Conservation (phyloP, 2,797 vertebrate species). For the Phalloptychus januarius region DNA sequence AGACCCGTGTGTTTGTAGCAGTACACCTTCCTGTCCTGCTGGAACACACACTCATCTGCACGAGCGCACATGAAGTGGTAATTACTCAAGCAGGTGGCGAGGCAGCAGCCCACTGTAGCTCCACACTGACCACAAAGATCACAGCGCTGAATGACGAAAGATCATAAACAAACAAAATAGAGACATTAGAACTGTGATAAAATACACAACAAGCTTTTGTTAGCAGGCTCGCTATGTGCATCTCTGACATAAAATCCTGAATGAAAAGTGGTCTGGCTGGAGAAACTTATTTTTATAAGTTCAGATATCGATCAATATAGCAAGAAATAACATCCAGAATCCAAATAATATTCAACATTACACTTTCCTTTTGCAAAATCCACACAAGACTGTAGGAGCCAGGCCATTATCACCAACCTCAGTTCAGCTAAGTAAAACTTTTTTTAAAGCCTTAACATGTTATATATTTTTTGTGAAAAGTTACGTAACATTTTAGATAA, state of each 20-base stretch:
- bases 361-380: background rate
- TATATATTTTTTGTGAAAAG: no score
- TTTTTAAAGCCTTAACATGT: no score
- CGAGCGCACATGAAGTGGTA: slow-evolving; percentile 97
- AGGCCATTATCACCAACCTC: background rate
- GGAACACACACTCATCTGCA: slow-evolving; percentile 87
- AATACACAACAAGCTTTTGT: background rate
- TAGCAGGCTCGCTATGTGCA: background rate
- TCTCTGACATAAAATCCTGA: background rate
- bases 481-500: no score
- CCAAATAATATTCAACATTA: background rate
- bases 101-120: slow-evolving; percentile 92
- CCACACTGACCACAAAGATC: slow-evolving; percentile 90
- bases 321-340: background rate
- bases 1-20: slow-evolving; percentile 88
- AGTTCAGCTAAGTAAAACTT: no score
- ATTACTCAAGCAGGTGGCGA: slow-evolving; percentile 91
- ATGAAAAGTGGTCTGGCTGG: background rate
- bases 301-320: background rate
- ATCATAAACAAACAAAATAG: background rate
- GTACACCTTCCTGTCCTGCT: slow-evolving; percentile 91
- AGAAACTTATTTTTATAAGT: background rate
- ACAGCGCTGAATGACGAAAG: slow-evolving; percentile 81
- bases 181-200: background rate
- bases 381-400: background rate